Base-by-base conservation (phyloP, 2,888 invertebrate species). In the Drosophila nr. fundita region DNA sequence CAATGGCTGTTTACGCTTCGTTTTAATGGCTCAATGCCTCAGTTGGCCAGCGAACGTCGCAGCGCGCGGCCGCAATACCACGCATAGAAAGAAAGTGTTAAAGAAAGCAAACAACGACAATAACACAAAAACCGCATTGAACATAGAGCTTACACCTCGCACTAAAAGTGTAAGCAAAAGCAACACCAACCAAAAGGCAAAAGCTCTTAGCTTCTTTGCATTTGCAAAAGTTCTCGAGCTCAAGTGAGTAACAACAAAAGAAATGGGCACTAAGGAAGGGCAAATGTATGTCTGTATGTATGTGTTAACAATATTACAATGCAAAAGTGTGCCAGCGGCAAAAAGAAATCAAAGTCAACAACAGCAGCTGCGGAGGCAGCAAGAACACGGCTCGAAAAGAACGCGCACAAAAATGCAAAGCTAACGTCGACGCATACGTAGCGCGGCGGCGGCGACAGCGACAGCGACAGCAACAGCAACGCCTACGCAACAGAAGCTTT, bases 401-500 rank as follows among this genome's bases (percentile, higher is more conserved):
- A 66, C 53, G 42, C 64, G 45, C 52, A 66, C 60, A 53, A 59
- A 49, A 57, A 76, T 78, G 75, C 73, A 67, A 60, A 58, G 70
- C 67, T 58, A 32, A 21, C 50, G 67, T n/a, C 54, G 77, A 36
- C 65, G 76, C 68, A 34, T 50, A 58, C 74, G 75, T 59, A 57
- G 27, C 73, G 50, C 58, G 48, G 10, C 34, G 24, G 50, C 58
- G 48, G 10, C 34, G 24, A 7, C 53, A 24, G 50, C 42, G n/a
- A 21, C 59, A 11, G 10, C 34, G n/a, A 5, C 48, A 42, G 50
- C 42, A n/a, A 24, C 65, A 18, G 50, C 66, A 64, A 77, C 87
- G 76, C 83, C 89, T 68, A 85, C 82, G 73, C 73, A 67, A 65
- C 74, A 68, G 78, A 90, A 86, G 90, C 89, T 85, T 85, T 85